Conservation (phyloP, 2,113 vertebrate genomes). For the Pelmatolapia mariae region DNA sequence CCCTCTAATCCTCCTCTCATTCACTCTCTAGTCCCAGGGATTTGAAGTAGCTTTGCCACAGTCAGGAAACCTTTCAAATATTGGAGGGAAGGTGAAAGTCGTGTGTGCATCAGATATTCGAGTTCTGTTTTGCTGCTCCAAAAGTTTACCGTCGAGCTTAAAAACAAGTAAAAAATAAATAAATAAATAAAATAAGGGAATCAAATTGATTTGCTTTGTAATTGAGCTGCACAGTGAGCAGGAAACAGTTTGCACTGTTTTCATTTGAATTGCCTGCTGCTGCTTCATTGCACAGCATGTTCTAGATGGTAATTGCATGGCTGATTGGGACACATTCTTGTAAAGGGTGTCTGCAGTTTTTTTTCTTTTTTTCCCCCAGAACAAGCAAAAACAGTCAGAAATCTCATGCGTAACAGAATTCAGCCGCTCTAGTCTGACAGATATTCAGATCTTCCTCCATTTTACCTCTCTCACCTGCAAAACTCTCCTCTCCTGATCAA, state of each 20-base stretch:
- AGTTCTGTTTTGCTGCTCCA: not conserved
- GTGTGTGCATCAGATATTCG: not conserved
- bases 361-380: not conserved
- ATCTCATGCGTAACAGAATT: conserved; percentile 17
- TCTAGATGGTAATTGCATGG: conserved; percentile 53
- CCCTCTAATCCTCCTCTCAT: conserved; percentile 76
- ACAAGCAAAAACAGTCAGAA: conserved; percentile 15
- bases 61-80: conserved; percentile 32
- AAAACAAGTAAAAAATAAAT: not conserved
- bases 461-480: conserved; percentile 46
- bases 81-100: conserved; percentile 27
- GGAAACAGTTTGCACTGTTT: conserved; percentile 28
- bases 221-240: conserved; percentile 36
- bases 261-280: conserved; percentile 27
- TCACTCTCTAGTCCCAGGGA: conserved; percentile 73
- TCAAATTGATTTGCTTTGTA: conserved; percentile 33
- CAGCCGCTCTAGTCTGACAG: conserved; percentile 33
- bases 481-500: conserved; percentile 58
- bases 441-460: conserved; percentile 56
- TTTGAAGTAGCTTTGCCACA: conserved; percentile 65
- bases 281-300: conserved; percentile 33
- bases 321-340: conserved; percentile 49
- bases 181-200: not conserved
- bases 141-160: not conserved
- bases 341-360: conserved; percentile 9